Percentiles rank a stretch among this genome's conserved stretches.
phyloP scores from a whole-genome alignment of 1,140 invertebrate species.

The Plectus sambesii region DNA sequence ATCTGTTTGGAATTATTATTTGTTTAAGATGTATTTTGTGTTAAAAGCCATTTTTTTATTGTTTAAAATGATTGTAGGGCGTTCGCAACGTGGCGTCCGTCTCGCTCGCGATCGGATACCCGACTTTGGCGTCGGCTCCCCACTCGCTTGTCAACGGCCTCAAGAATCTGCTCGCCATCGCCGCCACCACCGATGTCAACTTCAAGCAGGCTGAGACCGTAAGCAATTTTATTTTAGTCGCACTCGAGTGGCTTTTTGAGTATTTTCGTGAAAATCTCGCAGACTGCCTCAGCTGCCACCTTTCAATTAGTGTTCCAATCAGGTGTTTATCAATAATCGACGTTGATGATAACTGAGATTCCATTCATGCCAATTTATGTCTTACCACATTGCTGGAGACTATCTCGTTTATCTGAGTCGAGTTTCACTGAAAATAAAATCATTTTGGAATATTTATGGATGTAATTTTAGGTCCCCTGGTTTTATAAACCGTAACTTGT shows the following conservation, averaged over 20 bases:
- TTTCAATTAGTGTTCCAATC: neutral
- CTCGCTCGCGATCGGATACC: conserved; percentile 83
- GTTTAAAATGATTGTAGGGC: too few species aligned
- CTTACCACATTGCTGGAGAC: too few species aligned
- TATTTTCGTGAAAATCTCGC: neutral
- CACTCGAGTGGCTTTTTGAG: conserved; percentile 8
- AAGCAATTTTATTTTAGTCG: conserved; percentile 13
- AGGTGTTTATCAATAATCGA: neutral
- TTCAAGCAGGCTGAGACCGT: conserved; percentile 87
- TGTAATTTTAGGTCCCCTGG: too few species aligned
- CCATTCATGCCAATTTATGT: too few species aligned
- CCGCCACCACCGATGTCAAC: conserved; percentile 82
- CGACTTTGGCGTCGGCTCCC: conserved; percentile 85
- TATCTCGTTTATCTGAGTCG: too few species aligned
- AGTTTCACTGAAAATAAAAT: too few species aligned
- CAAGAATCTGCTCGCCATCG: conserved; percentile 91
- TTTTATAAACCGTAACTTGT: too few species aligned
- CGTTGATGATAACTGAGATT: too few species aligned
- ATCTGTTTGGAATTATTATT: too few species aligned
- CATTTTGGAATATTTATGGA: too few species aligned
- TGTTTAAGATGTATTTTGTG: too few species aligned
- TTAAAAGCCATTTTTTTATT: conserved; percentile 12
- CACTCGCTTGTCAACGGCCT: conserved; percentile 95
- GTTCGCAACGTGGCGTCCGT: conserved; percentile 86
- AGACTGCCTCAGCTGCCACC: neutral